These are phyloP conservation scores for Ormyrus nitidulus DNA, from an alignment of 2,888 invertebrate species.

Conservation along the genomic window DNA sequence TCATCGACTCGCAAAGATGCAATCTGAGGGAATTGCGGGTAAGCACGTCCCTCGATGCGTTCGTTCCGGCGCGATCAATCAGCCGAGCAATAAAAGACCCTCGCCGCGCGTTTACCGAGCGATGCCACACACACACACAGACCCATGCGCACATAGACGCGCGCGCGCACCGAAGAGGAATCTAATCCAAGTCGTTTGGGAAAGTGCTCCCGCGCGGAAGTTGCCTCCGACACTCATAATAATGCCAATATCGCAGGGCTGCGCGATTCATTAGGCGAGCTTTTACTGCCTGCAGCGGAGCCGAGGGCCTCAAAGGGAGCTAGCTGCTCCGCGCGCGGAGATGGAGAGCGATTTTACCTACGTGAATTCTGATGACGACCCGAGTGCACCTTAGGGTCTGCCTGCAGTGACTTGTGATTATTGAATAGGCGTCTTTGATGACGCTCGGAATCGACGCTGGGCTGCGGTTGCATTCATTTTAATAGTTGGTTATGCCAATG, in stretches of 20 bases:
- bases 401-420: too few species aligned
- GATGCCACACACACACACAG: too few species aligned
- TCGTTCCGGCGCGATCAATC: slow-evolving; percentile 17
- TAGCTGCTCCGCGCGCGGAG: background rate
- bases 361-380: too few species aligned
- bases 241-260: slow-evolving; percentile 18
- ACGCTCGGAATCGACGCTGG: too few species aligned
- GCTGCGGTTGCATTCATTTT: too few species aligned
- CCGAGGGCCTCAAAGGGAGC: slow-evolving; percentile 10
- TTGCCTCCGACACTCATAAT: background rate
- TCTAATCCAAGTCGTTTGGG: slow-evolving; percentile 27
- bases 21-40: slow-evolving; percentile 41
- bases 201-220: slow-evolving; percentile 6
- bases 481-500: too few species aligned
- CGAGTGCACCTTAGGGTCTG: too few species aligned
- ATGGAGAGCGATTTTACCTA: too few species aligned
- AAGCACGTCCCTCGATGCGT: slow-evolving; percentile 1
- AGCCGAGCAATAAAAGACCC: slow-evolving; percentile 29
- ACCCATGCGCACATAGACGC: too few species aligned
- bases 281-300: background rate
- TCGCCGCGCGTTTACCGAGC: background rate
- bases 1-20: slow-evolving; percentile 29
- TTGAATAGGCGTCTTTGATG: too few species aligned
- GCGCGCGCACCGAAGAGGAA: background rate
- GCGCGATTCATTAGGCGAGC: too few species aligned